phyloP scores from a whole-genome alignment of 2,888 invertebrate species.

The Callosobruchus maculatus region DNA sequence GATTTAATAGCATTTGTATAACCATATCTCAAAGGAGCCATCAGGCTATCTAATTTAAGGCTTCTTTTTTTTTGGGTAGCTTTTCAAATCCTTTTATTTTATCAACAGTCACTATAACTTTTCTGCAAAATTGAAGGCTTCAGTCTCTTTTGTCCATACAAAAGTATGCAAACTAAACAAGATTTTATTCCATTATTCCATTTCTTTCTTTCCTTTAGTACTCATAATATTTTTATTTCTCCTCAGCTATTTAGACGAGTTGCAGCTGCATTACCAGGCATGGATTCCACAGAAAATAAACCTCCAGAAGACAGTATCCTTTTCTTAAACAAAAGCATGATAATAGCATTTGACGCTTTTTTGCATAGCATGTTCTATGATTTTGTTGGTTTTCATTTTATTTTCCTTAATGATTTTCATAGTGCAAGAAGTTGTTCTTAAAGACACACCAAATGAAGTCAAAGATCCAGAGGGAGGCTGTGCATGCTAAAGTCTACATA shows the following conservation, averaged over 20 bases:
- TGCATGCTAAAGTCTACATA: conserved; percentile 63
- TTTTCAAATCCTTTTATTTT: too few species aligned
- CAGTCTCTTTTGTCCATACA: too few species aligned
- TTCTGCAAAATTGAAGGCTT: too few species aligned
- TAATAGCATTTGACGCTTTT: conserved; percentile 6
- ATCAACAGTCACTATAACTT: too few species aligned
- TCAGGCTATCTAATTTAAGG: too few species aligned
- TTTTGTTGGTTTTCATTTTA: conserved; percentile 14
- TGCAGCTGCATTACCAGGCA: conserved; percentile 96
- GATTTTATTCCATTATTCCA: too few species aligned
- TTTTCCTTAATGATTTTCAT: conserved; percentile 51
- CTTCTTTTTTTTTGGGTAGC: too few species aligned
- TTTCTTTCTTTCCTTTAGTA: conserved; percentile 7
- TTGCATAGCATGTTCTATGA: conserved; percentile 15
- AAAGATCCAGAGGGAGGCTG: conserved; percentile 91
- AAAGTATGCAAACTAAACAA: too few species aligned
- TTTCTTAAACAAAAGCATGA: conserved; percentile 46
- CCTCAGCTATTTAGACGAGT: conserved; percentile 91
- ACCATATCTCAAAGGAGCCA: too few species aligned
- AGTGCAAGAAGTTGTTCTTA: conserved; percentile 98
- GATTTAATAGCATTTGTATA: too few species aligned
- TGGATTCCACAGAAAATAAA: conserved; percentile 95
- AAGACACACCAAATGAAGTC: conserved; percentile 92
- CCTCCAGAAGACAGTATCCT: conserved; percentile 96
- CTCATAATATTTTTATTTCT: conserved; percentile 33